Conservation (phyloP, 2,113 vertebrate genomes). For the Sapayoa aenigma region DNA sequence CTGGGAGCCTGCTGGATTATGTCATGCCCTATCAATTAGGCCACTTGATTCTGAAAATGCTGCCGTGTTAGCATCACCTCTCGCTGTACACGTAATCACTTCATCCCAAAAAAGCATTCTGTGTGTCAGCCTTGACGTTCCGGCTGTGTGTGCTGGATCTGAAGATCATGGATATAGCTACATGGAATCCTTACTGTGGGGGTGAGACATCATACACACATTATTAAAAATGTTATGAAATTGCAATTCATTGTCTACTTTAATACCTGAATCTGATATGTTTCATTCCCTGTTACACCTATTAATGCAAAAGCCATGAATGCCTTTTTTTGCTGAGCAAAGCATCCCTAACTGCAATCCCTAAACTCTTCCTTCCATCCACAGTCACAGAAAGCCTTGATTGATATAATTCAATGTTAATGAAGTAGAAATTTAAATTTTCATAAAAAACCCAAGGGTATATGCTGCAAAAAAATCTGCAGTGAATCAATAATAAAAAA, state of each 20-base stretch:
- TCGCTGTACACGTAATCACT: neutral
- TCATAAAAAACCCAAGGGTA: conserved; percentile 67
- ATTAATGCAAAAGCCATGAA: conserved; percentile 43
- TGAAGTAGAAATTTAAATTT: conserved; percentile 75
- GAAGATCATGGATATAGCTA: conserved; percentile 32
- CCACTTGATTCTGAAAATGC: neutral
- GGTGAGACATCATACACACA: neutral
- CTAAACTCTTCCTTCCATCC: conserved; percentile 87
- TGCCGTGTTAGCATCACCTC: neutral
- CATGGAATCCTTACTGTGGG: neutral
- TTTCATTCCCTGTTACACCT: conserved; percentile 55
- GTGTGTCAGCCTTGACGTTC: neutral
- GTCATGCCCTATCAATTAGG: neutral
- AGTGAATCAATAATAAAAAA: conserved; percentile 79
- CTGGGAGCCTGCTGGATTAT: neutral
- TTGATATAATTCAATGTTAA: conserved; percentile 75
- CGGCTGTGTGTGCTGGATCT: neutral
- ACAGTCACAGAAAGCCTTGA: conserved; percentile 89
- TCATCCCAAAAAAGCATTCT: conserved; percentile 31
- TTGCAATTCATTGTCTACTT: conserved; percentile 46
- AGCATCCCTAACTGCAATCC: conserved; percentile 51
- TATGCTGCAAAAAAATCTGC: conserved; percentile 90
- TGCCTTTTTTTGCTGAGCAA: conserved; percentile 49
- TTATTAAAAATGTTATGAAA: conserved; percentile 25
- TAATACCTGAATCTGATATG: conserved; percentile 69